Evolutionary conservation across 1,140 invertebrate genomes (phyloP).

Genomic region (Bombus vancouverensis): DNA sequence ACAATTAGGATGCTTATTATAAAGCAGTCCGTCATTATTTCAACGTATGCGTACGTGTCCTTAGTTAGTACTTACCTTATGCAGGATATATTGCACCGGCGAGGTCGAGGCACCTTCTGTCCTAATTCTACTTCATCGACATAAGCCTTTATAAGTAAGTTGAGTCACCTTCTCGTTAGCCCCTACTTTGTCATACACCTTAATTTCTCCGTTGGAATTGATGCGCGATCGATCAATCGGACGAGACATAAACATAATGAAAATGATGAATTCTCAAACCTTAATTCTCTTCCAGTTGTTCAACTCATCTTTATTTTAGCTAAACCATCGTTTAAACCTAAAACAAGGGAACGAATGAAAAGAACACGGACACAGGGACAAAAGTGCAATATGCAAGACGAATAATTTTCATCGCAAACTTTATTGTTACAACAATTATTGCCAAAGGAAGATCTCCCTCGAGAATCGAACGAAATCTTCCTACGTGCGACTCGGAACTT

Average conservation of each 20-base stretch:
- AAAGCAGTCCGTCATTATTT: slow-evolving; percentile 15
- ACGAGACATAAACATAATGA: background rate
- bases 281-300: background rate
- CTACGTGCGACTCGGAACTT: background rate
- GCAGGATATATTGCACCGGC: slow-evolving; percentile 57
- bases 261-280: background rate
- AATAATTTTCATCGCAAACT: slow-evolving; percentile 25
- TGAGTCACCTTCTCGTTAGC: slow-evolving; percentile 67
- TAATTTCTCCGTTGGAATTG: slow-evolving; percentile 43
- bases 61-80: slow-evolving; percentile 62
- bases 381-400: background rate
- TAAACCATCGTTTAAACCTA: background rate
- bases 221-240: background rate
- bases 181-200: slow-evolving; percentile 47
- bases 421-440: slow-evolving; percentile 53
- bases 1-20: slow-evolving; percentile 47
- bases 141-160: slow-evolving; percentile 57
- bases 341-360: background rate
- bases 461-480: too few relatives aligned
- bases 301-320: background rate
- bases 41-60: slow-evolving; percentile 7
- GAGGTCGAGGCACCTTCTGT: slow-evolving; percentile 56
- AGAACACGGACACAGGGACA: background rate
- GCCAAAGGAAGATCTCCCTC: slow-evolving; percentile 23
- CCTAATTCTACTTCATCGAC: slow-evolving; percentile 57